phyloP scores from a whole-genome alignment of 2,797 vertebrate genomes.

The Amazona ochrocephala region DNA sequence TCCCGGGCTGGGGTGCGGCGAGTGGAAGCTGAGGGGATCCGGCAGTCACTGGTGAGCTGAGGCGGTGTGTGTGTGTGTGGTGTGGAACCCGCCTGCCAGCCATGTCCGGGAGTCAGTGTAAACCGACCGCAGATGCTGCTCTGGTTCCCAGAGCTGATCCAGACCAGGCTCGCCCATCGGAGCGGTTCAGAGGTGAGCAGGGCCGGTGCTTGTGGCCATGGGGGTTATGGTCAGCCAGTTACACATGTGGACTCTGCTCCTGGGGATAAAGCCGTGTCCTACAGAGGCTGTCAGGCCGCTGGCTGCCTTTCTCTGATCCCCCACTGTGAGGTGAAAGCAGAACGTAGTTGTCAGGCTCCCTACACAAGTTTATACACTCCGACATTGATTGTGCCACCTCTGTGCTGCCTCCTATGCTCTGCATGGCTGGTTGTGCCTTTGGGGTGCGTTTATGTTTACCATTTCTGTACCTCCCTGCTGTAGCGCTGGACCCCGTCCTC shows the following conservation, averaged over 20 bases:
- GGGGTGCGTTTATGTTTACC: background rate
- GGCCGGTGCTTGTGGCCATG: background rate
- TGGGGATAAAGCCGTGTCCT: background rate
- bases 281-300: background rate
- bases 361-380: too few species aligned
- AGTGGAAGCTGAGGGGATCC: accelerated
- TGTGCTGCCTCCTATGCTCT: background rate
- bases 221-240: accelerated
- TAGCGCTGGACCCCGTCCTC: background rate
- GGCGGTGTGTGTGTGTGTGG: accelerated
- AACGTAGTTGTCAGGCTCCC: background rate
- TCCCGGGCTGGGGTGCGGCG: background rate
- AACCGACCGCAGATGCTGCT: background rate
- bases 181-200: accelerated
- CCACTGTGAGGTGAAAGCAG: background rate
- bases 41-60: accelerated
- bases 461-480: background rate
- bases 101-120: accelerated
- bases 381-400: accelerated
- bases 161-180: accelerated
- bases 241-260: background rate
- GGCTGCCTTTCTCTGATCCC: background rate
- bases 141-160: background rate
- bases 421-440: background rate
- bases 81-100: background rate